Evolutionary conservation across 2,888 invertebrate genomes (phyloP).

Genomic region (Saturnia japonica): DNA sequence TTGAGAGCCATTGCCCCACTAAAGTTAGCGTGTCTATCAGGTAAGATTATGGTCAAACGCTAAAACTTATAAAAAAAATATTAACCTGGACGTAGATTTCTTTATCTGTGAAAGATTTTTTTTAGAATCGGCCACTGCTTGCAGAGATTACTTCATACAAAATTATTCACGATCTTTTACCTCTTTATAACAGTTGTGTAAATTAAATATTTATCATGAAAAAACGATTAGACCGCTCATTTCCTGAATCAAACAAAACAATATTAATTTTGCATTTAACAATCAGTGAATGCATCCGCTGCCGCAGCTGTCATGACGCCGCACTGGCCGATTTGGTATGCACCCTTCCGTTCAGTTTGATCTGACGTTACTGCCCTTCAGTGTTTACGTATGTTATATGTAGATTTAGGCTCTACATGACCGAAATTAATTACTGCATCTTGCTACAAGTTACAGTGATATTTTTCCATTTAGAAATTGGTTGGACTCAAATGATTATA

Average conservation of each 20-base stretch:
- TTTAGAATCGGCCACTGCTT: too few species aligned
- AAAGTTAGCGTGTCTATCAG: too few species aligned
- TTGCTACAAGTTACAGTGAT: background rate
- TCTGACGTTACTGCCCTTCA: slow-evolving; percentile 34
- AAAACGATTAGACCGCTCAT: slow-evolving; percentile 12
- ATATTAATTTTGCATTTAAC: slow-evolving; percentile 73
- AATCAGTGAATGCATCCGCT: slow-evolving; percentile 68
- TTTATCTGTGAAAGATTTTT: too few species aligned
- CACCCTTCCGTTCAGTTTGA: slow-evolving; percentile 62
- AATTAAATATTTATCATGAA: background rate
- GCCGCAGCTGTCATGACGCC: slow-evolving; percentile 60
- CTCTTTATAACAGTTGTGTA: too few species aligned
- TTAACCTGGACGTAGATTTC: too few species aligned
- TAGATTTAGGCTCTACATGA: background rate
- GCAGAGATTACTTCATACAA: too few species aligned
- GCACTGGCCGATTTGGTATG: slow-evolving; percentile 73
- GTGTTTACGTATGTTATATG: slow-evolving; percentile 29
- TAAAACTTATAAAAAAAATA: too few species aligned
- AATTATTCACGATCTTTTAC: too few species aligned
- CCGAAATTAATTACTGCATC: background rate
- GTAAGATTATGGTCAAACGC: too few species aligned
- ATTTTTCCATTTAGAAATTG: background rate
- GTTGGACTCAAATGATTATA: background rate
- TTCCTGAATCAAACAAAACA: slow-evolving; percentile 40
- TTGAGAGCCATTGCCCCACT: too few species aligned